A percentile compares a stretch with the other conserved stretches of the same genome.
phyloP scores from a whole-genome alignment of 2,888 invertebrate genomes.

The Bedellia somnulentella region DNA sequence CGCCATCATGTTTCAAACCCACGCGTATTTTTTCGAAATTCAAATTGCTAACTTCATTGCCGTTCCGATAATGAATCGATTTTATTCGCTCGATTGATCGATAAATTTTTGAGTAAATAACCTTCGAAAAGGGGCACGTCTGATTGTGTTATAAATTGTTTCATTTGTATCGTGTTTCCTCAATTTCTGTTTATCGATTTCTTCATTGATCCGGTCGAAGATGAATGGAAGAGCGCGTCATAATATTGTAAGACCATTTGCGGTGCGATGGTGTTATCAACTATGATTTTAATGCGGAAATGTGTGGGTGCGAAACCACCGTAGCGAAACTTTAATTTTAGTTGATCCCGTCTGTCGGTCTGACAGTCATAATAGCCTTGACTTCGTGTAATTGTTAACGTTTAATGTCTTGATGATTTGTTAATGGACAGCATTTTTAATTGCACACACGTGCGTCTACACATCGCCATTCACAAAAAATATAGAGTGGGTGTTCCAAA shows the following conservation, averaged over 20 bases:
- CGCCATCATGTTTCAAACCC: conserved; percentile 4
- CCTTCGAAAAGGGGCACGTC: no score
- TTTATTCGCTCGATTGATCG: no score
- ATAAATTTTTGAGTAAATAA: no score
- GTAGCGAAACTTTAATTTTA: conserved; percentile 58
- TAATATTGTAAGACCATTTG: conserved; percentile 50
- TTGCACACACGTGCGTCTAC: conserved; percentile 47
- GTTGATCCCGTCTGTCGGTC: conserved; percentile 36
- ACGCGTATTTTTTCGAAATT: conserved; percentile 1
- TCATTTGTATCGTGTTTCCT: conserved; percentile 18
- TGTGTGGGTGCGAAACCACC: conserved; percentile 59
- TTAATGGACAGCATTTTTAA: conserved; percentile 31
- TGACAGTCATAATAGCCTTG: conserved; percentile 40
- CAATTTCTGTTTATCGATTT: conserved; percentile 27
- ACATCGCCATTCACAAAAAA: background rate
- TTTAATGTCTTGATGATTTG: conserved; percentile 1
- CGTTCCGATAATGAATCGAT: no score
- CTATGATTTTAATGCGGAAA: conserved; percentile 42
- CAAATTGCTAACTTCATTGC: background rate
- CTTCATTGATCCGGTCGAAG: conserved; percentile 34
- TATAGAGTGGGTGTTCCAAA: no score
- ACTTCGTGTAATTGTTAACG: conserved; percentile 40
- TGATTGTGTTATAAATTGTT: no score
- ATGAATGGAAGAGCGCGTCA: conserved; percentile 19
- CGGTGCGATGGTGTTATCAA: conserved; percentile 47